Percentiles rank a stretch among this genome's conserved stretches.
Evolutionary conservation across 2,888 invertebrate species (phyloP).

Genomic region (Lysandra coridon): DNA sequence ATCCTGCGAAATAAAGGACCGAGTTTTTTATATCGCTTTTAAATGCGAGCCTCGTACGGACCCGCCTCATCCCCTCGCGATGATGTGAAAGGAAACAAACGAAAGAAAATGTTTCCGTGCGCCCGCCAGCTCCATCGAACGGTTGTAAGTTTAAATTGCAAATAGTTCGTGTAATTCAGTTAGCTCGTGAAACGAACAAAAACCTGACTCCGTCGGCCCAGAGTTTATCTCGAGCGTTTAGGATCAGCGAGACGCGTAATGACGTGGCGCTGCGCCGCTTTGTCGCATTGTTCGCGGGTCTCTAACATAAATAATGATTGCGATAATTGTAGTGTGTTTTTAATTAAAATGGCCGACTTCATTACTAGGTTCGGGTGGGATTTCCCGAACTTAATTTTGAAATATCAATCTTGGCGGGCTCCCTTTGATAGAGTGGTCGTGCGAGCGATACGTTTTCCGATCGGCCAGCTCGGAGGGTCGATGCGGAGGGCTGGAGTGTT

Average conservation of each 20-base stretch:
- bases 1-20: slow-evolving; percentile 78
- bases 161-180: slow-evolving; percentile 77
- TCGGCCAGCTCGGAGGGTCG: slow-evolving; percentile 52
- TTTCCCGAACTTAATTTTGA: slow-evolving; percentile 43
- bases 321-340: slow-evolving; percentile 35
- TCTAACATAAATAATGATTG: slow-evolving; percentile 44
- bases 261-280: slow-evolving; percentile 52
- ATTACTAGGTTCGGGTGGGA: not conserved
- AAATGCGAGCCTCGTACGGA: slow-evolving; percentile 76
- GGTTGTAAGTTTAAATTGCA: slow-evolving; percentile 75
- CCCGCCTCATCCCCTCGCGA: slow-evolving; percentile 71
- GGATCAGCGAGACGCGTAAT: slow-evolving; percentile 61
- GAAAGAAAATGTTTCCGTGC: slow-evolving; percentile 77
- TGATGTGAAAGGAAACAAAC: slow-evolving; percentile 78
- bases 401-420: slow-evolving; percentile 53
- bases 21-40: slow-evolving; percentile 79
- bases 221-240: slow-evolving; percentile 57
- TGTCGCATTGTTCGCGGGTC: slow-evolving; percentile 30
- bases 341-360: slow-evolving; percentile 33
- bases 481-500: slow-evolving; percentile 56
- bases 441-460: slow-evolving; percentile 62
- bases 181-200: slow-evolving; percentile 60
- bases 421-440: slow-evolving; percentile 49
- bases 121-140: slow-evolving; percentile 72
- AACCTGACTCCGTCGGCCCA: slow-evolving; percentile 52